Evolutionary conservation across 1,140 invertebrate genomes (phyloP).

Genomic region (Branchinecta lindahli): DNA sequence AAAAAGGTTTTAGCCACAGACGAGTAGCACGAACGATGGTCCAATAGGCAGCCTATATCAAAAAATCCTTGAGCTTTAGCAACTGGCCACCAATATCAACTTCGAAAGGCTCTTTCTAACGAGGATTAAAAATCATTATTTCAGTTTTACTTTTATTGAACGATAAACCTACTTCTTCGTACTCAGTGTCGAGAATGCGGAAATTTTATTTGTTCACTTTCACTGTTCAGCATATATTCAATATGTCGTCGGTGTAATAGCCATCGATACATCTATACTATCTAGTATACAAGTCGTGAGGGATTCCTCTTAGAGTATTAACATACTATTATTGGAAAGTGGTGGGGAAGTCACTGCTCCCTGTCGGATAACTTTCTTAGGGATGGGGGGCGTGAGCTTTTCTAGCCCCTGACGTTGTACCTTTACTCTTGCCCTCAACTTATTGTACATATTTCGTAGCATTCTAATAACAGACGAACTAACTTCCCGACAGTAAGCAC

Average conservation of each 20-base stretch:
- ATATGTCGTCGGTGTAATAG: slow-evolving; percentile 4
- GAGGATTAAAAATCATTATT: too few species aligned
- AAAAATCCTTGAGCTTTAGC: slow-evolving; percentile 8
- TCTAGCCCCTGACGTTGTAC: not conserved
- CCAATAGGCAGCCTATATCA: slow-evolving; percentile 8
- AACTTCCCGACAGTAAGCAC: slow-evolving; percentile 4
- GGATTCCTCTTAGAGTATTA: slow-evolving; percentile 1
- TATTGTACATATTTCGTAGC: slow-evolving; percentile 2
- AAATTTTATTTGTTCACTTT: not conserved
- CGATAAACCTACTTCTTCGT: too few species aligned
- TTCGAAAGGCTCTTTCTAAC: too few species aligned
- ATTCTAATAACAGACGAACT: slow-evolving; percentile 5
- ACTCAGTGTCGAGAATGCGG: slow-evolving; percentile 7
- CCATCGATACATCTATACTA: slow-evolving; percentile 5
- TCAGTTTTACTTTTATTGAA: too few species aligned
- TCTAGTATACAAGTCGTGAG: slow-evolving; percentile 8
- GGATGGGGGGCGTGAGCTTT: not conserved
- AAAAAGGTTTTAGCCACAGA: too few species aligned
- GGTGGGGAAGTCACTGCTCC: slow-evolving; percentile 3
- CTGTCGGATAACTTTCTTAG: slow-evolving; percentile 1
- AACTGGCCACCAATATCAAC: too few species aligned
- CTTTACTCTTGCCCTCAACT: slow-evolving; percentile 1
- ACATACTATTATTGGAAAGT: slow-evolving; percentile 9
- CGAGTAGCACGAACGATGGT: too few species aligned
- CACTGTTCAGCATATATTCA: slow-evolving; percentile 1